Conservation (phyloP, 2,797 vertebrate species). For the Petrocephalus schoutedeni region DNA sequence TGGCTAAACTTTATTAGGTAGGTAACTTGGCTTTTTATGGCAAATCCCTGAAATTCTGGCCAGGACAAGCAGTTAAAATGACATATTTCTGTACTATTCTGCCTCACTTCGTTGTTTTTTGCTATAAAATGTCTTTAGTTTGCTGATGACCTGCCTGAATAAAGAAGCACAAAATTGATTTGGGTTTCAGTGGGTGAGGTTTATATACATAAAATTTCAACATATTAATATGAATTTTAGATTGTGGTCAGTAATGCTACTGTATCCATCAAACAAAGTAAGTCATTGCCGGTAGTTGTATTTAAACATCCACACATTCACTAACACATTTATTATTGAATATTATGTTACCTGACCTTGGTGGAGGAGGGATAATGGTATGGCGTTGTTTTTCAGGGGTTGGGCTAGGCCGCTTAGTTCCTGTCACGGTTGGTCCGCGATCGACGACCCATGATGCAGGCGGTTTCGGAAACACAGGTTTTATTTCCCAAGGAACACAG, state of each 20-base stretch:
- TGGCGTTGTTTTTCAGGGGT: neutral
- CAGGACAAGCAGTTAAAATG: neutral
- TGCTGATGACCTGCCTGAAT: neutral
- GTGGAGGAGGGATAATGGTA: neutral
- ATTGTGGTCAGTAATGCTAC: no score
- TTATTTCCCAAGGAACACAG: no score
- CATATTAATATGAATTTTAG: neutral
- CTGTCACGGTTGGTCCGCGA: no score
- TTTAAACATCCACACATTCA: no score
- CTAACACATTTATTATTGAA: no score
- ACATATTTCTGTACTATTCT: neutral
- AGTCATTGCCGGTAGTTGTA: no score
- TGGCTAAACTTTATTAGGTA: neutral
- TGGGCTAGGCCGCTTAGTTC: neutral
- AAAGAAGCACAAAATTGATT: neutral
- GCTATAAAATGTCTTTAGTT: neutral
- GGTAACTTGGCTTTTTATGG: neutral
- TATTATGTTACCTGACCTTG: neutral
- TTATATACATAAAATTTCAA: neutral
- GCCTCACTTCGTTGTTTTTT: neutral
- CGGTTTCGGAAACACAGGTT: no score
- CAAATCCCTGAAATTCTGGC: neutral
- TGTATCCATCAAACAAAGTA: no score
- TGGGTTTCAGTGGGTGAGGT: neutral
- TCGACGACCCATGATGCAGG: no score